Conservation (phyloP, 2,113 vertebrate species). For the Ptilonorhynchus violaceus region DNA sequence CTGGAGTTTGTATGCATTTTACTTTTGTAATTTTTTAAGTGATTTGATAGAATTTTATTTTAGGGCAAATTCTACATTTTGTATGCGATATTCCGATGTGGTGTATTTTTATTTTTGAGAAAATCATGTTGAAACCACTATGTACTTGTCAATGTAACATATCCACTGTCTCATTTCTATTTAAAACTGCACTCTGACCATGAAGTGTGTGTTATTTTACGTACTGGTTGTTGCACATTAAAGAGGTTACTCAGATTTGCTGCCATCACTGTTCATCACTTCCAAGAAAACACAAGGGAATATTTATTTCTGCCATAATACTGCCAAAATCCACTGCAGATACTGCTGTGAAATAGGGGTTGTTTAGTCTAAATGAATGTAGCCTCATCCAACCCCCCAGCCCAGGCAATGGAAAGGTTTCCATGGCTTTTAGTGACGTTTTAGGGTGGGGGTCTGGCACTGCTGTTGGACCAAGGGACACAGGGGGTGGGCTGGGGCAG, state of each 20-base stretch:
- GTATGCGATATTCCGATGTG: slow-evolving; percentile 51
- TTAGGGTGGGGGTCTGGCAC: neutral
- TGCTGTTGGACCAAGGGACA: rapidly evolving
- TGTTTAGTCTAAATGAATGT: neutral
- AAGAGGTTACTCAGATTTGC: slow-evolving; percentile 45
- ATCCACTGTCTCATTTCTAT: slow-evolving; percentile 41
- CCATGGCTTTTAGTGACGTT: neutral
- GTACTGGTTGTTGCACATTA: slow-evolving; percentile 65
- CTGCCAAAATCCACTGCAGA: neutral
- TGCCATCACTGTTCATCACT: neutral
- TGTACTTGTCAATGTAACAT: slow-evolving; percentile 53
- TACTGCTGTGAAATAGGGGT: rapidly evolving
- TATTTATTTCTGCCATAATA: neutral
- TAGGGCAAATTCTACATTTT: slow-evolving; percentile 69
- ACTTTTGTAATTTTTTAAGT: slow-evolving; percentile 70
- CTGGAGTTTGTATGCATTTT: slow-evolving; percentile 65
- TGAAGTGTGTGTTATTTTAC: slow-evolving; percentile 46
- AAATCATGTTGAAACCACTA: slow-evolving; percentile 41
- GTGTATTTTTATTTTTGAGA: slow-evolving; percentile 66
- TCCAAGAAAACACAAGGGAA: neutral
- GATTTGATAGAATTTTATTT: slow-evolving; percentile 71
- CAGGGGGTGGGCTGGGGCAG: neutral
- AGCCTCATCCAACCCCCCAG: neutral
- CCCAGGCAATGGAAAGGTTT: neutral
- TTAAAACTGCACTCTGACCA: slow-evolving; percentile 24